A percentile compares a stretch with the other conserved stretches of the same genome.
phyloP scores from a whole-genome alignment of 2,797 vertebrate genomes.

The Lepilemur septentrionalis region DNA sequence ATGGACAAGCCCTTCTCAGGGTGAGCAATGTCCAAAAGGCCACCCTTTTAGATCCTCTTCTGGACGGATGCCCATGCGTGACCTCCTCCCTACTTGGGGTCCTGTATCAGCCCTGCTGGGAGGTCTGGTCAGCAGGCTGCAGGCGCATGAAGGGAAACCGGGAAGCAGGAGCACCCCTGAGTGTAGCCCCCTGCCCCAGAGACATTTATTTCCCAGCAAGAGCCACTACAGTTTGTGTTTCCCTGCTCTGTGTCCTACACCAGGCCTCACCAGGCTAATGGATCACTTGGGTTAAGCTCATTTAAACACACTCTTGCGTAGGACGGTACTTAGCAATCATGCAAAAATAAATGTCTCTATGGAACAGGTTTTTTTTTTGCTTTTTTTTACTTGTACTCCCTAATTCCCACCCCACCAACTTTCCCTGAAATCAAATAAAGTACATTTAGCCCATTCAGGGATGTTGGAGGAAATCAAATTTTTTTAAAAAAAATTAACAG shows the following conservation, averaged over 20 bases:
- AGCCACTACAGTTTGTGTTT: neutral
- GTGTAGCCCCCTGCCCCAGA: neutral
- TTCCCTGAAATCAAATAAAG: neutral
- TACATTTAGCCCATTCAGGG: neutral
- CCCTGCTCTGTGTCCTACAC: neutral
- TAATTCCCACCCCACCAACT: neutral
- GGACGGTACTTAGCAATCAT: neutral
- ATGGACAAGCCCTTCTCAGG: neutral
- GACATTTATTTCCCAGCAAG: neutral
- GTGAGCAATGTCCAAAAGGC: neutral
- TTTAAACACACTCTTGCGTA: neutral
- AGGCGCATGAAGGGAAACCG: neutral
- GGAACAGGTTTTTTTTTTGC: neutral
- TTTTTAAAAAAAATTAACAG: neutral
- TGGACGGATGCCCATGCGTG: neutral
- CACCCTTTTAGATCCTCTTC: neutral
- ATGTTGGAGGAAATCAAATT: slow-evolving; percentile 13
- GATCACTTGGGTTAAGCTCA: slow-evolving; percentile 1
- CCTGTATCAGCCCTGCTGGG: neutral
- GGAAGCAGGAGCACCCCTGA: neutral
- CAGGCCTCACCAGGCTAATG: neutral
- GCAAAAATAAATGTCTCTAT: neutral
- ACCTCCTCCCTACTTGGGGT: neutral
- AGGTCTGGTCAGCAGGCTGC: neutral
- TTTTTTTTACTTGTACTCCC: neutral